phyloP scores from a whole-genome alignment of 2,888 invertebrate genomes.

The Mylabris sibirica region DNA sequence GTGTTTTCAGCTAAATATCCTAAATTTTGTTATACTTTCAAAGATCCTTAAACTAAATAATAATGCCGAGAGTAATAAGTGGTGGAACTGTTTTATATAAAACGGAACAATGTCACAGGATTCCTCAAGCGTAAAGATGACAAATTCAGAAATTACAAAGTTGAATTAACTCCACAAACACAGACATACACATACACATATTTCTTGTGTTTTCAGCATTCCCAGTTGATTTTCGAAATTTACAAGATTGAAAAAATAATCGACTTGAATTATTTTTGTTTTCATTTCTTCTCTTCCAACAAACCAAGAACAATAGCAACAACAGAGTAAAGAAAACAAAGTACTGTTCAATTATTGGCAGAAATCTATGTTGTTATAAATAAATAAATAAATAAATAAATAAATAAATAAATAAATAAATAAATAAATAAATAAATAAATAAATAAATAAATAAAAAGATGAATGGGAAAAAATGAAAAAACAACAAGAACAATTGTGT shows the following conservation, averaged over 20 bases:
- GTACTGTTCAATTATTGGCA: background rate
- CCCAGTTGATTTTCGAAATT: background rate
- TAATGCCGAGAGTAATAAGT: background rate
- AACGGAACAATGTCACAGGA: background rate
- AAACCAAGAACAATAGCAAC: background rate
- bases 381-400: background rate
- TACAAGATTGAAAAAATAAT: constrained; percentile 31
- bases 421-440: background rate
- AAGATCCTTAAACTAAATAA: background rate
- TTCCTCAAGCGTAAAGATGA: constrained; percentile 46
- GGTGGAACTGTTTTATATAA: background rate
- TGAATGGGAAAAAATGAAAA: background rate
- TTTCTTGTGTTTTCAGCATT: constrained; percentile 23
- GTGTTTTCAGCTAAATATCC: background rate
- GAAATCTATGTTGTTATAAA: background rate
- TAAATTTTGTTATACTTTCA: background rate
- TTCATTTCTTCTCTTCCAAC: background rate
- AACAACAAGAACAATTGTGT: background rate
- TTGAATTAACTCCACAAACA: constrained; percentile 48
- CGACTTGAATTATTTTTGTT: background rate
- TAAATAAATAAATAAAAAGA: background rate
- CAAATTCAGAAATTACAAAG: constrained; percentile 55
- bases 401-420: background rate
- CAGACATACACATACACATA: constrained; percentile 34
- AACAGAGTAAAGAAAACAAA: background rate